These are phyloP conservation scores for Tachina fera DNA, from an alignment of 2,888 invertebrate genomes.

Conservation along the genomic window DNA sequence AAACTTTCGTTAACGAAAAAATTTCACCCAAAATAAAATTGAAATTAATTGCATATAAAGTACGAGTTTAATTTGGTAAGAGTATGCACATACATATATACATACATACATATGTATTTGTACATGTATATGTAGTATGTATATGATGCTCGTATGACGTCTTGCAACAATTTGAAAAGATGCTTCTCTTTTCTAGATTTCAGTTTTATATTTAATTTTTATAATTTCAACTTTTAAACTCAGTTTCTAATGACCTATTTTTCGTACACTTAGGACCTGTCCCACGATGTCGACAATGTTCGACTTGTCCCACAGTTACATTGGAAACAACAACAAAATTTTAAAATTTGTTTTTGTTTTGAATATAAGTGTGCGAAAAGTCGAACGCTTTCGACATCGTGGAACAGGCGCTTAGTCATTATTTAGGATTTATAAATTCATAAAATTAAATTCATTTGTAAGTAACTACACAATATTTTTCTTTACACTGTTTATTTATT, in stretches of 20 bases:
- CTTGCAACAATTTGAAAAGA: background rate
- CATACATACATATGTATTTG: too few relatives aligned
- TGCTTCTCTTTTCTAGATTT: constrained; percentile 15
- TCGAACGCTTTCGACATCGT: too few relatives aligned
- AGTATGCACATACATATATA: too few relatives aligned
- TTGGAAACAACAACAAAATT: too few relatives aligned
- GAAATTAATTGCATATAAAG: constrained; percentile 33
- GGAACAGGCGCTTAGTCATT: too few relatives aligned
- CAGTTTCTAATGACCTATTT: constrained; percentile 27
- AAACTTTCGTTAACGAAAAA: constrained; percentile 64
- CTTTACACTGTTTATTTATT: background rate
- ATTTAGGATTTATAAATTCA: too few relatives aligned
- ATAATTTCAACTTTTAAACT: constrained; percentile 2
- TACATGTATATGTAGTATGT: background rate
- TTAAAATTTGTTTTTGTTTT: too few relatives aligned
- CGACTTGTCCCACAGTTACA: too few relatives aligned
- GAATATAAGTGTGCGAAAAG: too few relatives aligned
- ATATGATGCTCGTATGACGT: background rate
- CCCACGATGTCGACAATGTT: too few relatives aligned
- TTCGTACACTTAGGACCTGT: background rate
- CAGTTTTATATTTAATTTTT: background rate
- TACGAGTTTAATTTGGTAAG: background rate
- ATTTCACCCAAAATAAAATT: constrained; percentile 64
- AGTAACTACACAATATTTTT: too few relatives aligned
- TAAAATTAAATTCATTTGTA: too few relatives aligned